Percentiles rank a stretch among this genome's conserved stretches.
Evolutionary conservation across 1,140 invertebrate genomes (phyloP).

Genomic region (Dreissena rostriformis): DNA sequence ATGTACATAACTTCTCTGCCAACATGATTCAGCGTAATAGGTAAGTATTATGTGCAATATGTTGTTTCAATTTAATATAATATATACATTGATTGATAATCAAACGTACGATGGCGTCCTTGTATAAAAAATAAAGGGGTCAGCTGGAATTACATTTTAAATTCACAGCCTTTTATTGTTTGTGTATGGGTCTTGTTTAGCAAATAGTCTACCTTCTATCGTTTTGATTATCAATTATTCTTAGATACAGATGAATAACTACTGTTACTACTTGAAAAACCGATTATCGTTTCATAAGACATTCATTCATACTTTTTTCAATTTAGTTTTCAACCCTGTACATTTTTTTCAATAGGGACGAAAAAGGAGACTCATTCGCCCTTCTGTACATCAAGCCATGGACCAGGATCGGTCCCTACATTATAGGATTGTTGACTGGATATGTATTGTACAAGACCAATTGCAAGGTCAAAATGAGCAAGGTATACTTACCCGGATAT

Average conservation of each 20-base stretch:
- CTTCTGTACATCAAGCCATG: constrained; percentile 30
- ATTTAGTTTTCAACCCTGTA: too few relatives aligned
- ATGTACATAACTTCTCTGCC: constrained; percentile 25
- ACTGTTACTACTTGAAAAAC: too few relatives aligned
- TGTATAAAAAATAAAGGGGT: too few relatives aligned
- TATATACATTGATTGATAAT: too few relatives aligned
- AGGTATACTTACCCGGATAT: neutral
- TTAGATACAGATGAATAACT: too few relatives aligned
- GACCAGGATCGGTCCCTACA: constrained; percentile 29
- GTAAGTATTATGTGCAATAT: neutral
- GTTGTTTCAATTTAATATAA: too few relatives aligned
- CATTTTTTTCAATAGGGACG: too few relatives aligned
- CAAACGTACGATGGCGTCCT: too few relatives aligned
- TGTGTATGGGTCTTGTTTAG: neutral
- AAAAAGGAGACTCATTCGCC: too few relatives aligned
- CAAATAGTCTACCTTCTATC: neutral
- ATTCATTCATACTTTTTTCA: too few relatives aligned
- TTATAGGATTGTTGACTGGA: constrained; percentile 32
- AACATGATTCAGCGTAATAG: constrained; percentile 29
- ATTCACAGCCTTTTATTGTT: neutral
- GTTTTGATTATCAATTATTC: neutral
- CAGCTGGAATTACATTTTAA: neutral
- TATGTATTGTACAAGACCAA: constrained; percentile 46
- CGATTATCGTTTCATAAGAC: too few relatives aligned
- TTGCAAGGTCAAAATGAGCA: constrained; percentile 9